These are phyloP conservation scores for Motacilla alba DNA, from an alignment of 2,113 vertebrate species.

Conservation along the genomic window DNA sequence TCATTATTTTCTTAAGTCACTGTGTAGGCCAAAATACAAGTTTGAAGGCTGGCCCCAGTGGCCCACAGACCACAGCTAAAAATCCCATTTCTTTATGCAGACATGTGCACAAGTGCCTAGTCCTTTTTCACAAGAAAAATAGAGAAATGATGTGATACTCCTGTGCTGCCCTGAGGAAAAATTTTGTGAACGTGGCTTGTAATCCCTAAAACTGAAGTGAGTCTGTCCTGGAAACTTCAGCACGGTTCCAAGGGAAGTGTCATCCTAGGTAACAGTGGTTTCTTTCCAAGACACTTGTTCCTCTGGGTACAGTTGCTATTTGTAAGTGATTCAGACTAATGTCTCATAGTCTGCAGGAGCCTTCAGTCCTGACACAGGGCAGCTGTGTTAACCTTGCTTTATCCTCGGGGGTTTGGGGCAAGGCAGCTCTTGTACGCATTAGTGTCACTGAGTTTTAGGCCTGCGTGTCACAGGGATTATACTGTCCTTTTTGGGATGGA, in stretches of 20 bases:
- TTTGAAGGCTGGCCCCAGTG: background rate
- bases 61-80: background rate
- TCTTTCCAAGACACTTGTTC: constrained; percentile 4
- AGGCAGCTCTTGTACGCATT: background rate
- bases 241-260: background rate
- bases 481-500: background rate
- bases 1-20: background rate
- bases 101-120: background rate
- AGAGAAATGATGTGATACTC: background rate
- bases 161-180: background rate
- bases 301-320: background rate
- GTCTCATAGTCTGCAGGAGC: background rate
- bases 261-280: constrained; percentile 10
- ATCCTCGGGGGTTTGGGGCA: fast-evolving
- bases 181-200: background rate
- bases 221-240: background rate
- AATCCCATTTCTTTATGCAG: background rate
- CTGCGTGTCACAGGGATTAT: background rate
- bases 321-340: background rate
- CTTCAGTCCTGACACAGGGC: background rate
- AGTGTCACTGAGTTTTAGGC: background rate
- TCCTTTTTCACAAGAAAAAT: background rate
- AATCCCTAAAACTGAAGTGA: background rate
- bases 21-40: background rate
- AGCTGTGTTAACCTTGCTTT: background rate